Base-by-base conservation (phyloP, 1,140 invertebrate genomes). In the Ips nitidus region DNA sequence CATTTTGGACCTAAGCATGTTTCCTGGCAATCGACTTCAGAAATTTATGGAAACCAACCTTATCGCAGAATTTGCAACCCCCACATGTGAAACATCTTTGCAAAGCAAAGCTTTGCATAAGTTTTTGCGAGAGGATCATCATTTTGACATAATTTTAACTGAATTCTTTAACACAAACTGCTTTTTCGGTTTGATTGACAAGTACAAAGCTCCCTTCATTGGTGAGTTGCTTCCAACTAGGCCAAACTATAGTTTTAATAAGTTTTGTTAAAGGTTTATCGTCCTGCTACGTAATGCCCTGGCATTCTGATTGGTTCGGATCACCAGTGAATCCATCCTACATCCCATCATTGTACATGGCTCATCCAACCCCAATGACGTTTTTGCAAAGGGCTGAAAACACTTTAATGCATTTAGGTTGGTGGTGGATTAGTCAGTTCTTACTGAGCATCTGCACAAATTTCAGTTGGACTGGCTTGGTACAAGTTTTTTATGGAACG, bases 111-210 rank as follows among this genome's bases (percentile, higher is more conserved):
- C 81, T 2, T 78, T 88, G 1, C 78, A 84, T 41, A 73, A 83
- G 37, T 77, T 89, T 57, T 72, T 87, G 41, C 80, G 80, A 42
- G 79, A 75, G 62, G 80, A 79, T 59, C 8, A 72, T 57, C 58
- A 52, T 38, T 91, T 85, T 69, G 89, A 92, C 76, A 72, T 91
- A 1, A 82, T 89, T 6, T 74, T 91, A 0, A 80, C 84, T 2
- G 89, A 91, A 78, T 82, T 83, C 53, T 91, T 91, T 73, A 90
- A 89, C 57, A 85, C 83, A 50, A 87, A 91, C 70, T 91, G 89
- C 75, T 85, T 86, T 73, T 78, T 89, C 62, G 86, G 83, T 3
- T 78, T 90, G 4, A 82, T 85, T 42, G 80, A 86, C 61, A 84
- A 86, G 70, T 83, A 89, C n/a, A 80, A 86, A 63, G 84, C 84